Conservation (phyloP, 2,888 invertebrate species). For the Acanthopleura granulata region DNA sequence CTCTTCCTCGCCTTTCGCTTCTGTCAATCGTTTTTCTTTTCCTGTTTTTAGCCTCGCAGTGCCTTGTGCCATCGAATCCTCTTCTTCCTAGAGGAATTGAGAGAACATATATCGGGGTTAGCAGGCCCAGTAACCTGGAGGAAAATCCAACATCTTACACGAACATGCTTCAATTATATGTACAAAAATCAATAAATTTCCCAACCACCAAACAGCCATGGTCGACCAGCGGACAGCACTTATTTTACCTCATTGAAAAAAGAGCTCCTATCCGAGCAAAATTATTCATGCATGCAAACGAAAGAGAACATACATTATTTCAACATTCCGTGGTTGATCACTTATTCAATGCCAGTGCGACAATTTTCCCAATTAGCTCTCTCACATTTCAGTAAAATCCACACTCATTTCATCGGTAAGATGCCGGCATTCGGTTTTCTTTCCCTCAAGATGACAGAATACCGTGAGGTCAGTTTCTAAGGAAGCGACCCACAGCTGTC, state of each 20-base stretch:
- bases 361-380: too few relatives aligned
- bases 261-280: conserved; percentile 5
- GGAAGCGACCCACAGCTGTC: too few relatives aligned
- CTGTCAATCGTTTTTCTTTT: conserved; percentile 35
- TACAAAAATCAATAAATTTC: conserved; percentile 2
- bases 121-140: background rate
- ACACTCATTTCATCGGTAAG: too few relatives aligned
- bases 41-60: conserved; percentile 44
- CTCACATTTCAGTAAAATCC: too few relatives aligned
- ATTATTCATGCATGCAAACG: background rate
- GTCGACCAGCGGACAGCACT: background rate
- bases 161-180: conserved; percentile 3
- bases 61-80: conserved; percentile 59
- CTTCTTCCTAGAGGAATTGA: conserved; percentile 40
- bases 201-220: conserved; percentile 11
- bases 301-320: too few relatives aligned
- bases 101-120: background rate
- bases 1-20: conserved; percentile 30
- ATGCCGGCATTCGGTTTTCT: too few relatives aligned
- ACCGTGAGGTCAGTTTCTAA: too few relatives aligned
- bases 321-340: too few relatives aligned
- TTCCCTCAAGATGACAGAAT: too few relatives aligned
- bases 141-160: background rate
- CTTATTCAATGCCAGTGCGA: too few relatives aligned
- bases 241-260: conserved; percentile 18